Percentiles rank a stretch among this genome's conserved stretches.
These are phyloP conservation scores for Corella eumyota DNA, from an alignment of 23 tunicate genomes.

Conservation along the genomic window DNA sequence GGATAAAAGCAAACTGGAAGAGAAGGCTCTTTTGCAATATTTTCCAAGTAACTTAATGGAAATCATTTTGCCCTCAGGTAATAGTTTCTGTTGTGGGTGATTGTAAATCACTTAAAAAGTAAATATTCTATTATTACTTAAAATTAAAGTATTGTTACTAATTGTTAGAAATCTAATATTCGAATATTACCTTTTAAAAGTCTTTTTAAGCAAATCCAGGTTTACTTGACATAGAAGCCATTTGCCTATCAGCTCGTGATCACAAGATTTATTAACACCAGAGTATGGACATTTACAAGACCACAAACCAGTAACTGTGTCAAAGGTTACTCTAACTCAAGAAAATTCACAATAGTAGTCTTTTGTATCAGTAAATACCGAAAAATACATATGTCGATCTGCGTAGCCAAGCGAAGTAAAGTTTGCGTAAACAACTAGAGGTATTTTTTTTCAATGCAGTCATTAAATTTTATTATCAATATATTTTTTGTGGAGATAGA, in stretches of 20 bases:
- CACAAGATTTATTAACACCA: background rate
- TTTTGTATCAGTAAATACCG: background rate
- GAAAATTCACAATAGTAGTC: background rate
- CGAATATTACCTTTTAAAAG: background rate
- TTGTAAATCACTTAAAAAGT: no score
- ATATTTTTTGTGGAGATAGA: background rate
- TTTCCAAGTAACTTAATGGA: background rate
- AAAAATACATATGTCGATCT: background rate
- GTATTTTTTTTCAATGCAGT: background rate
- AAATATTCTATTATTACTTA: no score
- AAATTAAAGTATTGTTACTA: no score
- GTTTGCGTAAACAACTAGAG: no score
- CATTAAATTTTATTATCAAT: background rate
- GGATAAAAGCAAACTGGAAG: background rate
- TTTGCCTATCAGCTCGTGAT: background rate
- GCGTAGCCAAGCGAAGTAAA: background rate
- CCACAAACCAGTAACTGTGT: background rate
- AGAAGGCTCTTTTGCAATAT: background rate
- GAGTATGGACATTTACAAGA: constrained; percentile 1
- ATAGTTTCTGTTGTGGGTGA: background rate
- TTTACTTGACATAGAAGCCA: background rate
- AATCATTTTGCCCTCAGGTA: background rate
- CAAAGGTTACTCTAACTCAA: background rate
- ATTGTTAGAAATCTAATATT: no score
- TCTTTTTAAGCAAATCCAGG: background rate